Conservation (phyloP, 2,888 invertebrate species). For the Diadromus collaris region DNA sequence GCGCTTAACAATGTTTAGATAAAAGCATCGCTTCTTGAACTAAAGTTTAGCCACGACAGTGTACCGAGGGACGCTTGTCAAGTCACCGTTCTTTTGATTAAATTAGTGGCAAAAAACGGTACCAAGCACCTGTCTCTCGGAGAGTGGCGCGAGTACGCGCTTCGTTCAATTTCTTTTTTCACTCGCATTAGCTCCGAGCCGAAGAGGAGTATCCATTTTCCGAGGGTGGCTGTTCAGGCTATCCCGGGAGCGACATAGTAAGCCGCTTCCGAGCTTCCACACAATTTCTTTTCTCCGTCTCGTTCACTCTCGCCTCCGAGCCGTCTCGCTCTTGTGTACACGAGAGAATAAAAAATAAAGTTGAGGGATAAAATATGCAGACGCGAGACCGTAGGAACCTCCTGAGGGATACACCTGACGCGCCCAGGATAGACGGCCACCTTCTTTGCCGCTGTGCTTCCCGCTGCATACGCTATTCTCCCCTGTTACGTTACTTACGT, state of each 20-base stretch:
- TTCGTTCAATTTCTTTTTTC: slow-evolving; percentile 1
- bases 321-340: slow-evolving; percentile 13
- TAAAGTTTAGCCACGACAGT: neutral
- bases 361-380: slow-evolving; percentile 70
- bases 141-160: neutral
- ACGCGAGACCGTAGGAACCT: slow-evolving; percentile 58
- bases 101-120: neutral
- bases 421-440: slow-evolving; percentile 40
- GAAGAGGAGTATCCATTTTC: slow-evolving; percentile 41
- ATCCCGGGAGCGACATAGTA: slow-evolving; percentile 41
- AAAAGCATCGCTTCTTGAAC: neutral
- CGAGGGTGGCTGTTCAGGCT: slow-evolving; percentile 7
- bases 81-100: neutral
- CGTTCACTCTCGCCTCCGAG: slow-evolving; percentile 22
- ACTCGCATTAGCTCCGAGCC: slow-evolving; percentile 25
- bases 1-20: neutral
- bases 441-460: slow-evolving; percentile 38
- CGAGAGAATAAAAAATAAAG: slow-evolving; percentile 31
- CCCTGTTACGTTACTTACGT: slow-evolving; percentile 19
- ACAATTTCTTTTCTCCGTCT: slow-evolving; percentile 36
- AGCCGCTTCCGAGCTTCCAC: slow-evolving; percentile 52
- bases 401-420: slow-evolving; percentile 74
- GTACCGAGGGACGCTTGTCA: neutral
- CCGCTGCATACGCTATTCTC: slow-evolving; percentile 25
- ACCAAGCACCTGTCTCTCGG: neutral